A percentile compares a stretch with the other conserved stretches of the same genome.
phyloP scores from a whole-genome alignment of 2,113 vertebrate genomes.

The Podocnemis expansa region DNA sequence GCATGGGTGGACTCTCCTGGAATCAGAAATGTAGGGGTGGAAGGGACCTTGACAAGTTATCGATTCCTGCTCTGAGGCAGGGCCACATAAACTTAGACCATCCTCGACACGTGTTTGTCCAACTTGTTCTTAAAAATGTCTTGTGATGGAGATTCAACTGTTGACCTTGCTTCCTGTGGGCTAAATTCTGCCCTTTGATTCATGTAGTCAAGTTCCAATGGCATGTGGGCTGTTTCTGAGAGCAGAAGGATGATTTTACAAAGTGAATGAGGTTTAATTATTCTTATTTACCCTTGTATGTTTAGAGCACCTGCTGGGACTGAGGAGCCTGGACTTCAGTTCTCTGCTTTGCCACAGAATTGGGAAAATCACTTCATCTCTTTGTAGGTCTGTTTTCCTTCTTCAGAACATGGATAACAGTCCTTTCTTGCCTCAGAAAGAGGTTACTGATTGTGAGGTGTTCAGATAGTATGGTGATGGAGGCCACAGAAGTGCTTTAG shows the following conservation, averaged over 20 bases:
- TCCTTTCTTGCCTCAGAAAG: not conserved
- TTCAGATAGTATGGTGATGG: not conserved
- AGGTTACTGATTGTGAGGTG: not conserved
- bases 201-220: not conserved
- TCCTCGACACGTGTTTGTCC: not conserved
- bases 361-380: not conserved
- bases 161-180: not conserved
- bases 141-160: not conserved
- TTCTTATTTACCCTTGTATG: not conserved
- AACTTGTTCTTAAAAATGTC: not conserved
- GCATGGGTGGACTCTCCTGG: not conserved
- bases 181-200: not conserved
- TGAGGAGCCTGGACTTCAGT: not conserved
- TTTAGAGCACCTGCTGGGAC: not conserved
- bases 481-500: not conserved
- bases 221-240: not conserved
- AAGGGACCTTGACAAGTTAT: not conserved
- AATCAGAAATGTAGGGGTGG: not conserved
- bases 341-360: not conserved
- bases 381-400: not conserved
- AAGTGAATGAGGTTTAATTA: not conserved
- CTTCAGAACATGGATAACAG: not conserved
- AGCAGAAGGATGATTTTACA: not conserved
- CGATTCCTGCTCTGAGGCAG: not conserved
- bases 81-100: not conserved